Percentiles rank a stretch among this genome's conserved stretches.
phyloP scores from a whole-genome alignment of 2,113 vertebrate genomes.

The Paralichthys olivaceus region DNA sequence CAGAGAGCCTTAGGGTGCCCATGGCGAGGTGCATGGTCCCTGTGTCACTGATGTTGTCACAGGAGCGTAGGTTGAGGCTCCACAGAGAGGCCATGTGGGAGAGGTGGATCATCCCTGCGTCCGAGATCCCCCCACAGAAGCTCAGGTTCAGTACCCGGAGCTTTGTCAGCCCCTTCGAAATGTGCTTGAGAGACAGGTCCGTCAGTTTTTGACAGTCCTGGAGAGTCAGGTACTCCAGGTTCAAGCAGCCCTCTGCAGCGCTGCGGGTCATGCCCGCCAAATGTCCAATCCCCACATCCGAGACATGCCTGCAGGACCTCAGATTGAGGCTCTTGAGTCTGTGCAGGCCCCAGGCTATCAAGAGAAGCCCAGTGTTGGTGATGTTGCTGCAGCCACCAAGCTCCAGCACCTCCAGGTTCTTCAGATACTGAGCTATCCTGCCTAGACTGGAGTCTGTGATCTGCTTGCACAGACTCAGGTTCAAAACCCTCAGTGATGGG shows the following conservation, averaged over 20 bases:
- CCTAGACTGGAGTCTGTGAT: slow-evolving; percentile 98
- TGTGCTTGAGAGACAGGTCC: slow-evolving; percentile 96
- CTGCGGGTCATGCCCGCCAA: slow-evolving; percentile 98
- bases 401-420: slow-evolving; percentile 96
- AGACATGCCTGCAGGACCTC: slow-evolving; percentile 96
- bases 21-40: slow-evolving; percentile 99
- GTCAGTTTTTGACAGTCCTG: slow-evolving; percentile 99
- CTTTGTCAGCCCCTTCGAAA: slow-evolving; percentile 92
- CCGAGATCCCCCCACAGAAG: slow-evolving; percentile 97
- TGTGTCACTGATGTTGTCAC: slow-evolving; percentile 98
- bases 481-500: slow-evolving; percentile 91
- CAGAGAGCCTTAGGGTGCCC: slow-evolving; percentile 94
- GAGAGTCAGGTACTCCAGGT: slow-evolving; percentile 95
- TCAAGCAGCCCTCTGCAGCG: slow-evolving; percentile 95
- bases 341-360: slow-evolving; percentile 97
- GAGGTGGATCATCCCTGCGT: slow-evolving; percentile 97
- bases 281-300: slow-evolving; percentile 97
- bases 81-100: slow-evolving; percentile 97
- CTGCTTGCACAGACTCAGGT: slow-evolving; percentile 98
- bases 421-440: slow-evolving; percentile 97
- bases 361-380: slow-evolving; percentile 95
- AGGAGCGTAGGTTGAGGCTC: slow-evolving; percentile 96
- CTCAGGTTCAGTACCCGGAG: slow-evolving; percentile 96
- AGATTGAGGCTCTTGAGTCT: slow-evolving; percentile 98
- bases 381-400: slow-evolving; percentile 98